phyloP scores from a whole-genome alignment of 2,113 vertebrate genomes.

The Sylvia atricapilla region DNA sequence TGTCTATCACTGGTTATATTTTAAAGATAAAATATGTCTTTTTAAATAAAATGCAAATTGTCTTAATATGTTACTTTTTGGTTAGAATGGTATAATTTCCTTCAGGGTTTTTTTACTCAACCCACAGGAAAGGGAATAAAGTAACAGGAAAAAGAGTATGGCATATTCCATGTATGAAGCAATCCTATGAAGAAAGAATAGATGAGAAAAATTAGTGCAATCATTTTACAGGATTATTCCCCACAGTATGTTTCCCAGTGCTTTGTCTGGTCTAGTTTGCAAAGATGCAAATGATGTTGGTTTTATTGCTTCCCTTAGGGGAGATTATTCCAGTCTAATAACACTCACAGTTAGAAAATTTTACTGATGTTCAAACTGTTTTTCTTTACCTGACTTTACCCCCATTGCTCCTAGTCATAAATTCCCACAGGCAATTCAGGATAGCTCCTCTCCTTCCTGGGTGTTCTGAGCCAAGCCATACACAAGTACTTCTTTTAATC shows the following conservation, averaged over 20 bases:
- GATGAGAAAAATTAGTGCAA: constrained; percentile 54
- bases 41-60: background rate
- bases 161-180: constrained; percentile 13
- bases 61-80: background rate
- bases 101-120: background rate
- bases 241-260: constrained; percentile 37
- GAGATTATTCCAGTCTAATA: constrained; percentile 59
- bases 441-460: constrained; percentile 47
- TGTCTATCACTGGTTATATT: background rate
- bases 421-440: background rate
- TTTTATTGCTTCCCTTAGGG: constrained; percentile 61
- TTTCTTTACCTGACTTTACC: constrained; percentile 64
- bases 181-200: constrained; percentile 46
- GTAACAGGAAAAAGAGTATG: constrained; percentile 1
- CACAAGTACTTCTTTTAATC: background rate
- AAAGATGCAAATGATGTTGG: constrained; percentile 60
- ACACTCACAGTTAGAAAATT: constrained; percentile 48
- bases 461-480: constrained; percentile 46
- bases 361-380: constrained; percentile 57
- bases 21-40: background rate
- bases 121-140: constrained; percentile 26
- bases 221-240: constrained; percentile 47
- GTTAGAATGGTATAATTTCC: background rate
- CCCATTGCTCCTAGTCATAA: constrained; percentile 22
- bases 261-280: constrained; percentile 66